Evolutionary conservation across 2,113 vertebrate genomes (phyloP).

Genomic region (Podilymbus podiceps): DNA sequence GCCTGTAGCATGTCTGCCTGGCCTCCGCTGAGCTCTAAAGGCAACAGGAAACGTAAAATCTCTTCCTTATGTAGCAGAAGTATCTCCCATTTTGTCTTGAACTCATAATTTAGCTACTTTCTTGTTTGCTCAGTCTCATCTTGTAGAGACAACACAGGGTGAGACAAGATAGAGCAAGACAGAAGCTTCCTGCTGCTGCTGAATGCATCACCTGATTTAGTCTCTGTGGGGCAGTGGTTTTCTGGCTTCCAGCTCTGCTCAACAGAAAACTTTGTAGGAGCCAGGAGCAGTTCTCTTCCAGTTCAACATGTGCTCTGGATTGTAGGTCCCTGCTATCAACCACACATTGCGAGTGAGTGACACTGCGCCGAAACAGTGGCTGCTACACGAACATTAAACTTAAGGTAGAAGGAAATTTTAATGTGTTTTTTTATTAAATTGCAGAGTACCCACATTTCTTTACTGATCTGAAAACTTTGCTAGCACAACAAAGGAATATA

Average conservation of each 20-base stretch:
- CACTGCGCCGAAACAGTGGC: background rate
- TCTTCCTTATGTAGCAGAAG: background rate
- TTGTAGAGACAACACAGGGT: background rate
- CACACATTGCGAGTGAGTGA: background rate
- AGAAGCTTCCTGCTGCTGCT: background rate
- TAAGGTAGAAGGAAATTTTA: background rate
- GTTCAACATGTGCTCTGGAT: background rate
- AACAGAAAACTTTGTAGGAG: accelerated
- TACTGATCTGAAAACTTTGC: background rate
- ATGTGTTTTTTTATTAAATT: background rate
- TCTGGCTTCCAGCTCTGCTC: background rate
- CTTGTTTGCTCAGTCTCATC: background rate
- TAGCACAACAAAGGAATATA: background rate
- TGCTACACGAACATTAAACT: background rate
- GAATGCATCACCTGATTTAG: background rate
- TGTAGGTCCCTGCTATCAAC: background rate
- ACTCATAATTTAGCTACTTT: background rate
- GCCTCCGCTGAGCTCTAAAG: background rate
- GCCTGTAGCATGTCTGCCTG: background rate
- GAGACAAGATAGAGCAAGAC: background rate
- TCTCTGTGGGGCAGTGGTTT: background rate
- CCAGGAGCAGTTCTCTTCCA: background rate
- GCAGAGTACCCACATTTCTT: background rate
- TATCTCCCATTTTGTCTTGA: background rate
- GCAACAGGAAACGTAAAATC: background rate